A percentile compares a stretch with the other conserved stretches of the same genome.
Evolutionary conservation across 2,888 invertebrate species (phyloP).

Genomic region (Drosophila mimica): DNA sequence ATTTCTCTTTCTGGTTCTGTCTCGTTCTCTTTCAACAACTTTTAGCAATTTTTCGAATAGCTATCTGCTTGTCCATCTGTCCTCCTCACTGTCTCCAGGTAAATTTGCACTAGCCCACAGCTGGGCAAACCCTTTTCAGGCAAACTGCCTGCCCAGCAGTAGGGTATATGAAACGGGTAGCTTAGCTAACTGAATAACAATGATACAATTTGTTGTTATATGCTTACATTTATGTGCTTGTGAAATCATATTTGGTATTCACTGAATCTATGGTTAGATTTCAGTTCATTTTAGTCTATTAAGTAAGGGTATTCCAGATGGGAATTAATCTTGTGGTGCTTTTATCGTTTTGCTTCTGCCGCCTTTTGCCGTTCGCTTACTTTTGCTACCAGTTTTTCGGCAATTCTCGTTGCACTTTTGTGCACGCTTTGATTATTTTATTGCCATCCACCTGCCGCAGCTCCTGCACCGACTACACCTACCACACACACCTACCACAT

Average conservation of each 20-base stretch:
- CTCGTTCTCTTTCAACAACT: conserved; percentile 36
- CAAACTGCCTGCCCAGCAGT: conserved; percentile 1
- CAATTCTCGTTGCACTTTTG: conserved; percentile 75
- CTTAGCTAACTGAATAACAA: not conserved
- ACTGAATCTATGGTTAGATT: not conserved
- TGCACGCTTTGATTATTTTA: conserved; percentile 78
- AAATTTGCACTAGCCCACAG: conserved; percentile 67
- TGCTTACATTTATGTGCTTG: not conserved
- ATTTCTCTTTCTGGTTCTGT: conserved; percentile 2
- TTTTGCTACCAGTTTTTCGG: conserved; percentile 71
- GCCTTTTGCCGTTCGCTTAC: conserved; percentile 55
- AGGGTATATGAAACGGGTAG: conserved; percentile 5
- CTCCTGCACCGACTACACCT: not conserved
- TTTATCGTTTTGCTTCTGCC: conserved; percentile 20
- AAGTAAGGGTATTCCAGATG: conserved; percentile 10
- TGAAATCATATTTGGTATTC: not conserved
- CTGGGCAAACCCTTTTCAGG: conserved; percentile 44
- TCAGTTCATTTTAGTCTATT: not conserved
- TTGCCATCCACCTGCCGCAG: conserved; percentile 46
- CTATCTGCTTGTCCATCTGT: conserved; percentile 52
- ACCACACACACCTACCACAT: not conserved
- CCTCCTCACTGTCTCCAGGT: conserved; percentile 57
- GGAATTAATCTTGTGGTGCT: not conserved
- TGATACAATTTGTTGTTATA: too few species aligned
- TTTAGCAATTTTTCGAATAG: conserved; percentile 65